Percentiles rank a stretch among this genome's conserved stretches.
Conservation (phyloP, 2,797 vertebrate genomes). For the Pangasius larnaudii region DNA sequence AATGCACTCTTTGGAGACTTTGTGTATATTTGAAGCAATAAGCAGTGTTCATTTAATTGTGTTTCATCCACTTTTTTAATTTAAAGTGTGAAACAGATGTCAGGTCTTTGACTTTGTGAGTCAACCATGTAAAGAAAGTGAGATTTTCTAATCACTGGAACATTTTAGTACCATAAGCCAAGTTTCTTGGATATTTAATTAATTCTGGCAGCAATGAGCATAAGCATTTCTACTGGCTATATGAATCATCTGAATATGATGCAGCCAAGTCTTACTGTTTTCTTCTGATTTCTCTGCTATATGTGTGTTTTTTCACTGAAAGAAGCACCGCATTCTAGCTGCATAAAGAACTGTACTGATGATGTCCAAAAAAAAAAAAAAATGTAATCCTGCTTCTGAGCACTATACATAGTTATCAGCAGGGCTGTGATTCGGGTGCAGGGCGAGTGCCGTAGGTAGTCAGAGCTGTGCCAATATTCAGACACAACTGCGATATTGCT, state of each 20-base stretch:
- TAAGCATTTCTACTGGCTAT: slow-evolving; percentile 45
- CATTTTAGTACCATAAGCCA: slow-evolving; percentile 35
- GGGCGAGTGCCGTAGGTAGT: neutral
- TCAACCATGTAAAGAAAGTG: slow-evolving; percentile 36
- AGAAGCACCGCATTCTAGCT: slow-evolving; percentile 37
- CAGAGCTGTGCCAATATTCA: neutral
- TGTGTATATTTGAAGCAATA: slow-evolving; percentile 20
- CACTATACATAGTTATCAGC: neutral
- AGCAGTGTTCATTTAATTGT: slow-evolving; percentile 8
- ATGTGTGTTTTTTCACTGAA: slow-evolving; percentile 47
- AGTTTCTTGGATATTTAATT: slow-evolving; percentile 48
- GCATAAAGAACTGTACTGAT: slow-evolving; percentile 40
- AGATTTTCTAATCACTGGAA: slow-evolving; percentile 40
- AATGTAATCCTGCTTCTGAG: slow-evolving; percentile 33
- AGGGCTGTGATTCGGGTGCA: neutral
- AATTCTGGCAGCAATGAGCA: slow-evolving; percentile 37
- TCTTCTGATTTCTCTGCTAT: slow-evolving; percentile 53
- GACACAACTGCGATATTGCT: neutral
- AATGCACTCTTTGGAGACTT: slow-evolving; percentile 40
- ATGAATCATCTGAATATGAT: slow-evolving; percentile 57
- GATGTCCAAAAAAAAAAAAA: slow-evolving; percentile 38
- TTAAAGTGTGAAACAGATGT: slow-evolving; percentile 31
- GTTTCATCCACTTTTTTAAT: slow-evolving; percentile 40
- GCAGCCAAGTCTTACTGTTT: slow-evolving; percentile 51
- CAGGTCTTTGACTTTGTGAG: slow-evolving; percentile 15